Evolutionary conservation across 2,888 invertebrate genomes (phyloP).

Genomic region (Phasia obesa): DNA sequence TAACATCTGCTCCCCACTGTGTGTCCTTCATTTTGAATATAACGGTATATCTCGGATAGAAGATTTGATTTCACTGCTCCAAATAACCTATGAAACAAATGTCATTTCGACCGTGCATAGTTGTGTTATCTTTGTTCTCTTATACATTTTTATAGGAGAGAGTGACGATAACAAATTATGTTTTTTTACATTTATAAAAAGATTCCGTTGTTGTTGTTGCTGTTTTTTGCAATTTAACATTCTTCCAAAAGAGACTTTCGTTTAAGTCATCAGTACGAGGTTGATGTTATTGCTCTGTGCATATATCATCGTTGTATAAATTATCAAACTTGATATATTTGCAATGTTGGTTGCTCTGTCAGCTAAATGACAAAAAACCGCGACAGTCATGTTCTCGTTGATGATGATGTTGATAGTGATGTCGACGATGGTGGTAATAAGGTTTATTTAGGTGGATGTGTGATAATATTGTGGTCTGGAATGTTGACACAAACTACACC

Average conservation of each 20-base stretch:
- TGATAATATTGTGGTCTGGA: slow-evolving; percentile 8
- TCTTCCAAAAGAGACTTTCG: slow-evolving; percentile 29
- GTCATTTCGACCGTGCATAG: too few species aligned
- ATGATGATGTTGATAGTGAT: slow-evolving; percentile 33
- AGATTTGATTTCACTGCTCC: too few species aligned
- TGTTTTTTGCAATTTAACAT: slow-evolving; percentile 30
- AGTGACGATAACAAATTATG: slow-evolving; percentile 62
- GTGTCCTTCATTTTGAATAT: too few species aligned
- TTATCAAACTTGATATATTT: slow-evolving; percentile 66
- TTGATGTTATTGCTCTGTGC: slow-evolving; percentile 33
- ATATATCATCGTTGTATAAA: slow-evolving; percentile 64
- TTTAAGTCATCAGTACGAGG: slow-evolving; percentile 33
- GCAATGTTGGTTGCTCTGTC: slow-evolving; percentile 64
- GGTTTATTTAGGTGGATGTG: not conserved
- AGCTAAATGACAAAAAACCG: slow-evolving; percentile 65
- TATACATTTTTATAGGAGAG: too few species aligned
- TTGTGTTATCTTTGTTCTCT: too few species aligned
- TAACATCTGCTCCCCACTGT: too few species aligned
- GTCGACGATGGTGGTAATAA: slow-evolving; percentile 31
- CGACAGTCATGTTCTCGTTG: slow-evolving; percentile 35
- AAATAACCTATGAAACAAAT: too few species aligned
- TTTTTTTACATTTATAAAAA: slow-evolving; percentile 37
- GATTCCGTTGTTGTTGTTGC: slow-evolving; percentile 16
- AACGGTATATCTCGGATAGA: too few species aligned
- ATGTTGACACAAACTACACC: not conserved